Evolutionary conservation across 2,797 vertebrate genomes (phyloP).

Genomic region (Sebastolobus altivelis): DNA sequence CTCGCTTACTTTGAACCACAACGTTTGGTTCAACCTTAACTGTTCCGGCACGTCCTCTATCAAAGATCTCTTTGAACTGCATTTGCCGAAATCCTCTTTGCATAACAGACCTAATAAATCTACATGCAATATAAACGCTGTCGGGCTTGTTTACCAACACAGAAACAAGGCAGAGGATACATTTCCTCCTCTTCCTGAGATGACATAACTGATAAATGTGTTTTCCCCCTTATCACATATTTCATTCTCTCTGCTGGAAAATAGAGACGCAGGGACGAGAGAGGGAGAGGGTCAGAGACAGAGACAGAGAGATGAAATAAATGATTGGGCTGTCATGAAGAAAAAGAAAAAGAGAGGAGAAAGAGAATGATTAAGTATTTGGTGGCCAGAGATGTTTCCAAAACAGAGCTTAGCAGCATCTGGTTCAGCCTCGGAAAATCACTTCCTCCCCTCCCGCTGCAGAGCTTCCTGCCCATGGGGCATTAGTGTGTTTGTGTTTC

Average conservation of each 20-base stretch:
- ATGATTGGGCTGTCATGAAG: slow-evolving; percentile 46
- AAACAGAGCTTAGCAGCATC: slow-evolving; percentile 46
- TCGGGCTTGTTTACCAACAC: slow-evolving; percentile 44
- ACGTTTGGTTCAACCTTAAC: slow-evolving; percentile 12
- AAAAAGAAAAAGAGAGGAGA: slow-evolving; percentile 32
- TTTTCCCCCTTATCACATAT: slow-evolving; percentile 31
- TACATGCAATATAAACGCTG: slow-evolving; percentile 10
- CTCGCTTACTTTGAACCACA: background rate
- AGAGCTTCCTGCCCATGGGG: slow-evolving; percentile 55
- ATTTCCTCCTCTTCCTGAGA: slow-evolving; percentile 43
- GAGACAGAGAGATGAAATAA: slow-evolving; percentile 43
- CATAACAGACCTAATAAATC: slow-evolving; percentile 31
- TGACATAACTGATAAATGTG: slow-evolving; percentile 58
- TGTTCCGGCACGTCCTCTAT: background rate
- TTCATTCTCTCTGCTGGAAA: slow-evolving; percentile 48
- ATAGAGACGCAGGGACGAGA: slow-evolving; percentile 26
- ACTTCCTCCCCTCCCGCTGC: slow-evolving; percentile 58
- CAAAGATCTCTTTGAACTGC: background rate
- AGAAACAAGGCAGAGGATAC: slow-evolving; percentile 24
- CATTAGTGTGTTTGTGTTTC: background rate
- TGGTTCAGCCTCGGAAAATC: slow-evolving; percentile 54
- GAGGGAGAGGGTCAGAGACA: slow-evolving; percentile 27
- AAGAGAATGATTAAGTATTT: slow-evolving; percentile 53
- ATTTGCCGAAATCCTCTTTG: slow-evolving; percentile 1
- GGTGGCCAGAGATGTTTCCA: slow-evolving; percentile 52